Base-by-base conservation (phyloP, 2,888 invertebrate species). In the Aporophyla lueneburgensis region DNA sequence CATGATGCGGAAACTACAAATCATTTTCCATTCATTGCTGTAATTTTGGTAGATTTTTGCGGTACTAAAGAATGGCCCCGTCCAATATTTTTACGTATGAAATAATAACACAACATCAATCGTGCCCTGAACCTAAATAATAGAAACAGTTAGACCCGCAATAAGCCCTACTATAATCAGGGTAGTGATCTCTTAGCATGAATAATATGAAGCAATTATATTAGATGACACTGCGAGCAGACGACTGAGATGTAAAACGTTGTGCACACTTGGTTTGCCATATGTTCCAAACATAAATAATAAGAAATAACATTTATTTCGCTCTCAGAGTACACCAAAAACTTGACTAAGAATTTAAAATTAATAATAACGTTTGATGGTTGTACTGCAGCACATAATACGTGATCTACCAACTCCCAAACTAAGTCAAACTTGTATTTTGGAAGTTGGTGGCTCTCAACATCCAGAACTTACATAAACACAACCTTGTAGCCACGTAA, bases 151-250 rank as follows among this genome's bases (percentile, higher is more conserved):
- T 74, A 77, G 49, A 65, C 53, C 71, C 21, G 65, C 70, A 80
- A 74, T 75, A 78, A 80, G 78, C 66, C 83, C 19, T 33, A 59
- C 43, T 66, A 69, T 79, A 84, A 86, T 83, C 86, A 75, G 72
- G 71, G 78, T 83, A 83, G 82, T 80, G 78, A 84, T 89, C 85
- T 75, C 71, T 84, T 78, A 76, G 76, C 67, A 79, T 89, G 83
- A 89, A 83, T 87, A 88, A 89, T 90, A 87, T 81, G 76, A 33
- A 33, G 68, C 78, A 82, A 82, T 86, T 82, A 87, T 78, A 86
- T 79, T 82, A 82, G 66, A 77, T 76, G 79, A 73, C 81, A 81
- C 63, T 40, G 66, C 68, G 59, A 78, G 74, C 77, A 78, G 71
- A 21, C 49, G 59, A 79, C 76, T 75, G 54, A 90, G 86, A 89